Base-by-base conservation (phyloP, 2,888 invertebrate genomes). In the Myopa testacea region DNA sequence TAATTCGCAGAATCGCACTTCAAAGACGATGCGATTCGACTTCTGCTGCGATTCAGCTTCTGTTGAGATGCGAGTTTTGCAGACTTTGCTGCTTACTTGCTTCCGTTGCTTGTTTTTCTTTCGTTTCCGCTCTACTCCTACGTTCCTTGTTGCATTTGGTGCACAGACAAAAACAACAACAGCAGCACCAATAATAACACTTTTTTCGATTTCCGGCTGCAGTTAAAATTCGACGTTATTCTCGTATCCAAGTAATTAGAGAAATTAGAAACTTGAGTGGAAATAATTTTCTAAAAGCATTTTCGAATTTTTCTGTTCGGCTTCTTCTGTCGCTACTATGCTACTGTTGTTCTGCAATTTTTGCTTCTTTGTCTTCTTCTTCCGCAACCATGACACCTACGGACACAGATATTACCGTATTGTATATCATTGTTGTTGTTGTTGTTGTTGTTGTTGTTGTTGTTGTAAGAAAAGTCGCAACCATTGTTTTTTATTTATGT, bases 201-300 rank as follows among this genome's bases (percentile, higher is more conserved):
- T 8, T 45, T 26, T 62, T 62, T 26, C 19, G 5, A 62, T 26
- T 62, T 12, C 62, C 10, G 26, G 4, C 19, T 26, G 8, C 26
- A 26, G 19, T 26, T 26, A 19, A 2, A 62, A 10, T 26, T 62
- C 26, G 10, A 37, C 40, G 19, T 40, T 40, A 4, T 69, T n/a
- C 40, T 38, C 40, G 19, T 37, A 38, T 19, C 38, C 19, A 65
- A 52, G 74, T 74, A 74, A 74, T 74, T 74, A 74, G 74, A 52
- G 37, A 65, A 74, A 74, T 74, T 74, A 74, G 74, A 52, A 37
- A 65, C 74, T 65, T 65, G 74, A 74, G 52, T 74, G 34, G 65
- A 50, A 52, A 50, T 63, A 45, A 74, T 65, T 74, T 74, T 65
- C 34, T 45, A 34, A 74, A 40, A 40, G 26, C 73, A 62, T 73